Evolutionary conservation across 2,888 invertebrate genomes (phyloP).

Genomic region (Stenotaenia linearis): DNA sequence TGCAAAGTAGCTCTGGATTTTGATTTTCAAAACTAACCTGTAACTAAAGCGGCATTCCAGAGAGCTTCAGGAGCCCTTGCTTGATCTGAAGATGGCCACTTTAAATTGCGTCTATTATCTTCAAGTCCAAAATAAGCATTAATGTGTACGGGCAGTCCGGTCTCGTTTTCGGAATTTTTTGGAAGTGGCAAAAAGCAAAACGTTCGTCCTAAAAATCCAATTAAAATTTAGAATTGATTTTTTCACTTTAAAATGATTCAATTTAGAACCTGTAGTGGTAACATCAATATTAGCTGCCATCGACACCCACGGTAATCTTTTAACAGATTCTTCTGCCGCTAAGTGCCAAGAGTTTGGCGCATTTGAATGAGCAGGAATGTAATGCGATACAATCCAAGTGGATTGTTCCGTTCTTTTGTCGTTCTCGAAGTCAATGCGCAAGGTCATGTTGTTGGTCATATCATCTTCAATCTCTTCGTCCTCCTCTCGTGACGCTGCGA

Average conservation of each 20-base stretch:
- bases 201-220: background rate
- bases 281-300: background rate
- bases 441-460: background rate
- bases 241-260: no score
- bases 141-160: background rate
- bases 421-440: background rate
- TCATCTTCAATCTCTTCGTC: background rate
- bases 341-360: background rate
- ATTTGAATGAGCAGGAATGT: background rate
- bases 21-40: no score
- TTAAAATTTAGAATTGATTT: no score
- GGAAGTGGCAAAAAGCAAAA: background rate
- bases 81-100: background rate
- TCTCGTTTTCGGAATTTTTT: background rate
- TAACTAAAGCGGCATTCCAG: background rate
- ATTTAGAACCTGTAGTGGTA: no score
- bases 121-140: background rate
- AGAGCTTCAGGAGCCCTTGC: background rate
- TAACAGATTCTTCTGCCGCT: background rate
- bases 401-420: no score
- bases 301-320: background rate
- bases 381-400: background rate
- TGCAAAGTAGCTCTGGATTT: no score
- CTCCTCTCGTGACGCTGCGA: no score
- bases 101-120: background rate